Conservation (phyloP, 2,113 vertebrate species). For the Ursus arctos region DNA sequence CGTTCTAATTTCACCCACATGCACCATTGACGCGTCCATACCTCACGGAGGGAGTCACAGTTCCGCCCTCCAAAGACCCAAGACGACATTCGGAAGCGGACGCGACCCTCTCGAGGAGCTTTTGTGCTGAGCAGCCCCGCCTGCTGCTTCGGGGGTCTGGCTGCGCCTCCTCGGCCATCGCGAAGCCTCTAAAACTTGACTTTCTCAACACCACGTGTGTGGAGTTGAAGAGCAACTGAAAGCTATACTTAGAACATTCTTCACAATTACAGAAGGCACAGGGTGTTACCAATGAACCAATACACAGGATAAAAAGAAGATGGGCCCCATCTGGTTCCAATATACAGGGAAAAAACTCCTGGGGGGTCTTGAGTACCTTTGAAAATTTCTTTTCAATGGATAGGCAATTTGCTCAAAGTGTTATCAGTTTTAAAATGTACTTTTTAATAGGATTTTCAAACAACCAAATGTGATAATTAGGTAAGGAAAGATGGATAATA, state of each 20-base stretch:
- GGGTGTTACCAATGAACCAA: background rate
- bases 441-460: background rate
- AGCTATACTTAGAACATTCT: background rate
- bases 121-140: background rate
- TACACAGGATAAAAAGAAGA: too few species aligned
- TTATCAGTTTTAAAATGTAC: background rate
- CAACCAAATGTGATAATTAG: background rate
- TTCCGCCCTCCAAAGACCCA: background rate
- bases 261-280: background rate
- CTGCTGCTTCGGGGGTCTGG: rapidly evolving
- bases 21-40: rapidly evolving
- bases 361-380: background rate
- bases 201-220: rapidly evolving
- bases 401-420: background rate
- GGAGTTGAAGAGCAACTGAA: background rate
- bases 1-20: background rate
- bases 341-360: background rate
- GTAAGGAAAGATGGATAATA: background rate
- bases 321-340: background rate
- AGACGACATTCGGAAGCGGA: background rate
- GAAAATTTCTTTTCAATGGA: background rate
- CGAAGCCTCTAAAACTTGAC: rapidly evolving
- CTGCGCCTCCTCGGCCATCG: rapidly evolving
- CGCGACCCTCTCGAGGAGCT: rapidly evolving
- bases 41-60: rapidly evolving